These are phyloP conservation scores for Syngnathus scovelli DNA, from an alignment of 2,113 vertebrate genomes.

Conservation along the genomic window DNA sequence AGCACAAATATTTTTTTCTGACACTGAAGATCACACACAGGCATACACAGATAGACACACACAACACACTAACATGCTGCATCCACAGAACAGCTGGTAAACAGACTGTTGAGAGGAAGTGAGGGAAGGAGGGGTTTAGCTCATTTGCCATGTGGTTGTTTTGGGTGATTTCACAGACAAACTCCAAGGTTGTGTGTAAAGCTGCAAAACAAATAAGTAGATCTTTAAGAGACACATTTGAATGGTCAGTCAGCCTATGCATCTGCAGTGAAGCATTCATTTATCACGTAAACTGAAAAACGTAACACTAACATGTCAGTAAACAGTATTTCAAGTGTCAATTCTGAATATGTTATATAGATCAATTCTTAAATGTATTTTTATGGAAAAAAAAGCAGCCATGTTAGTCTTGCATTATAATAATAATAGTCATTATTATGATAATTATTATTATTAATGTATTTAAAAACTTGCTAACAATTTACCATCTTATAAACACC, in stretches of 20 bases:
- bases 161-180: background rate
- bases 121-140: background rate
- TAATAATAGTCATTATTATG: no score
- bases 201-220: conserved; percentile 7
- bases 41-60: background rate
- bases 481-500: background rate
- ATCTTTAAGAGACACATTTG: background rate
- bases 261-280: background rate
- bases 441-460: no score
- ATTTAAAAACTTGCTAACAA: background rate
- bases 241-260: background rate
- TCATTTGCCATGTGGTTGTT: conserved; percentile 2
- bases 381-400: no score
- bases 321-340: background rate
- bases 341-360: background rate
- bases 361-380: background rate
- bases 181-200: conserved; percentile 21
- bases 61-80: background rate
- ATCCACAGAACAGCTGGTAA: background rate
- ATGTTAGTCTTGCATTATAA: no score
- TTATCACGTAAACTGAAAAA: background rate
- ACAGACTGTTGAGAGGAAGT: background rate
- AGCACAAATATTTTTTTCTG: background rate
- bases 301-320: background rate
- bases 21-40: conserved; percentile 9